These are phyloP conservation scores for Dendropsophus ebraccatus DNA, from an alignment of 2,113 vertebrate genomes.

Conservation along the genomic window DNA sequence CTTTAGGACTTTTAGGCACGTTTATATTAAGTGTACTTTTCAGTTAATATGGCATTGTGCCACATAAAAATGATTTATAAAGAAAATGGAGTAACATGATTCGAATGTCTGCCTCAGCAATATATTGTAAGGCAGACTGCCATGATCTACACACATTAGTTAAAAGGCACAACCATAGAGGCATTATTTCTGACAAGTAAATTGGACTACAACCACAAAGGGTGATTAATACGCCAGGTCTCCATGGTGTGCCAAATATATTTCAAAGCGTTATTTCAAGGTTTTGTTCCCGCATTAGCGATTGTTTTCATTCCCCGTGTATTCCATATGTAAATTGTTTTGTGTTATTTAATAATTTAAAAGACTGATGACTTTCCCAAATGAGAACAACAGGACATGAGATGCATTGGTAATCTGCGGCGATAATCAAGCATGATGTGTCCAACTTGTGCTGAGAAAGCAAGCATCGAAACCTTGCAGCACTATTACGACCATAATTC, in stretches of 20 bases:
- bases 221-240: constrained; percentile 55
- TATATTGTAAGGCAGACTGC: constrained; percentile 54
- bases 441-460: not conserved
- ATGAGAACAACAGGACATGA: constrained; percentile 31
- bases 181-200: constrained; percentile 61
- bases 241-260: constrained; percentile 51
- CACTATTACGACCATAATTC: not conserved
- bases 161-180: constrained; percentile 56
- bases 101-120: constrained; percentile 58
- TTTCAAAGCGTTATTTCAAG: constrained; percentile 55
- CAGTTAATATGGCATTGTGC: constrained; percentile 56
- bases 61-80: constrained; percentile 60
- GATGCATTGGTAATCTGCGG: constrained; percentile 13
- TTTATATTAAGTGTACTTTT: constrained; percentile 59
- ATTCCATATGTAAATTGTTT: constrained; percentile 47
- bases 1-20: constrained; percentile 52
- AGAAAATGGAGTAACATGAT: constrained; percentile 59
- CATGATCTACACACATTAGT: constrained; percentile 59
- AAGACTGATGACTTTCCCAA: constrained; percentile 18
- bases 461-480: not conserved
- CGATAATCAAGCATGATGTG: not conserved
- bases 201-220: constrained; percentile 59
- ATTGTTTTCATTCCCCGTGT: constrained; percentile 45
- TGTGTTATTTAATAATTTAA: constrained; percentile 39
- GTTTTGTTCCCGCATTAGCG: constrained; percentile 40